Evolutionary conservation across 2,888 invertebrate genomes (phyloP), one percentile per base, ranked within the genome.

Genomic region (Heliconius hortense): DNA sequence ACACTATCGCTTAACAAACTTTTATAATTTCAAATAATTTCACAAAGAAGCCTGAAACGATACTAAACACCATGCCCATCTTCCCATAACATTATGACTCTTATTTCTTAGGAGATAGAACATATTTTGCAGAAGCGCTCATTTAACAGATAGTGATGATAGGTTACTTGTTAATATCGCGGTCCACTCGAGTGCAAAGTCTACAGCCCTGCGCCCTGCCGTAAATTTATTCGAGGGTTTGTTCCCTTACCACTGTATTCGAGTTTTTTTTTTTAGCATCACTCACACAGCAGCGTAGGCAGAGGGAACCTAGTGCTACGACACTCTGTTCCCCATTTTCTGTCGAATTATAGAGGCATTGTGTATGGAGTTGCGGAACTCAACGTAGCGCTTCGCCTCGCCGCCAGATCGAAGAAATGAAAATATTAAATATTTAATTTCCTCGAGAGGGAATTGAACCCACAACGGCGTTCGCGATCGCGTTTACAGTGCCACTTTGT

Each of bases 161-260:
- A 70, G 75, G 77, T 75, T 73, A 69, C 66, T 75, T 77, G 75
- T 77, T 77, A 77, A 77, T 77, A 77, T 77, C 76, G 74, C 72
- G 75, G 87, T 84, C 84, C 85, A 81, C 75, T 85, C 85, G 83
- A 89, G 88, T 87, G 89, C 87, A 86, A 79, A 86, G 88, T 85
- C 86, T 81, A 89, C 88, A 89, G 80, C 81, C 80, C 76, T 70
- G 64, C 76, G 71, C 74, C 77, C 80, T 80, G 80, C 79, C 79
- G 70, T 78, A 78, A 78, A 79, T 78, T 77, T 67, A 74, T 72
- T 74, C 72, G 81, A 80, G 79, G 79, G 79, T 79, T 78, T 76
- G 69, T 75, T 59, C 76, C 80, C 79, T 76, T 79, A 79, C 78
- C 63, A 79, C 66, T 66, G 59, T 64, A 24, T 63, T 72, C 35